Evolutionary conservation across 1,140 invertebrate species (phyloP).

Genomic region (Drosophila lacertosa): DNA sequence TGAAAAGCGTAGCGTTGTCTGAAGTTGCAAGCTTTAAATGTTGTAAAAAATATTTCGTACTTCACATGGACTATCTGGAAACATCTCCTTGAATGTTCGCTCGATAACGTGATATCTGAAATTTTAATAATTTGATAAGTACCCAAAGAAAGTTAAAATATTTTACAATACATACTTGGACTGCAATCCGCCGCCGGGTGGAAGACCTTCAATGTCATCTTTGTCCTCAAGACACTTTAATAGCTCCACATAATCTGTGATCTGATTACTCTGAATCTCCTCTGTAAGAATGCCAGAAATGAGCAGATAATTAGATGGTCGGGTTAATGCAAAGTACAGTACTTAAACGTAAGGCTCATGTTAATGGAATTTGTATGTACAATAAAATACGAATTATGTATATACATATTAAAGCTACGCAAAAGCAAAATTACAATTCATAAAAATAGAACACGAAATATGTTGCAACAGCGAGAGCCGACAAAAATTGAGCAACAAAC

Average conservation of each 20-base stretch:
- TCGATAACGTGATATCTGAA: slow-evolving; percentile 81
- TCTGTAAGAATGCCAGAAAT: slow-evolving; percentile 69
- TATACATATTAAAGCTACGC: slow-evolving; percentile 65
- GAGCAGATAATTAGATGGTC: slow-evolving; percentile 10
- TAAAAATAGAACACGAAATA: slow-evolving; percentile 47
- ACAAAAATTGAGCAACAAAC: slow-evolving; percentile 42
- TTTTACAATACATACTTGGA: slow-evolving; percentile 67
- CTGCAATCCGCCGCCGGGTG: slow-evolving; percentile 80
- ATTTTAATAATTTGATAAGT: slow-evolving; percentile 22
- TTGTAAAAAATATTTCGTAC: slow-evolving; percentile 81
- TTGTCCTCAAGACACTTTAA: slow-evolving; percentile 69
- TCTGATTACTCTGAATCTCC: slow-evolving; percentile 65
- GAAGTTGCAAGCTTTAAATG: slow-evolving; percentile 49
- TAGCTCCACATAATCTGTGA: slow-evolving; percentile 72
- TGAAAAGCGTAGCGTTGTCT: slow-evolving; percentile 32
- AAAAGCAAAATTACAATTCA: slow-evolving; percentile 62
- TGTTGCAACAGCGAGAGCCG: slow-evolving; percentile 60
- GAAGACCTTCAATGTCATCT: slow-evolving; percentile 82
- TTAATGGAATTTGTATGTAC: slow-evolving; percentile 49
- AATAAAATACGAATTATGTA: slow-evolving; percentile 58
- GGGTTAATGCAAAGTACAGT: background rate
- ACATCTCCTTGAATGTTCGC: slow-evolving; percentile 78
- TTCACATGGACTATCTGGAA: slow-evolving; percentile 80
- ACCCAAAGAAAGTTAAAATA: background rate
- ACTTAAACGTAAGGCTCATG: slow-evolving; percentile 21